Base-by-base conservation (phyloP, 2,888 invertebrate genomes). In the Dryobota labecula region DNA sequence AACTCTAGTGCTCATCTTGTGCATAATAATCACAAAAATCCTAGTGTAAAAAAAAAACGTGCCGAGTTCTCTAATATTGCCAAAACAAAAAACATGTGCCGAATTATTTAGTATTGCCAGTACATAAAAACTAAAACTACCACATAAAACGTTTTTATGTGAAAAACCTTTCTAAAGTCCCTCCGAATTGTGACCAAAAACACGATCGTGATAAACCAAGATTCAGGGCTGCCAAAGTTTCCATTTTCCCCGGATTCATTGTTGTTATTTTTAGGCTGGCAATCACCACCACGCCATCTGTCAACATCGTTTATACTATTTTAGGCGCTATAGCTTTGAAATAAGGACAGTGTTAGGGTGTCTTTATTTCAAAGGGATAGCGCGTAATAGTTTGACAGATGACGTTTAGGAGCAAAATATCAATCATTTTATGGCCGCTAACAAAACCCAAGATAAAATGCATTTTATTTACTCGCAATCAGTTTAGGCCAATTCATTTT, bases 161-260 rank as follows among this genome's bases (percentile, higher is more conserved):
- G 33, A 67, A 62, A 75, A 76, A 88, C 88, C 87, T 87, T 76
- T 86, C 77, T 63, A 90, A 73, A 30, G 84, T 78, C 45, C 73
- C 68, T 80, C 88, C 86, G 70, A 86, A 89, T 33, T 85, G 82
- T 70, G 81, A 70, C 86, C 88, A 88, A 30, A 89, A 86, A 69
- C 78, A 78, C 53, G 85, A 87, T 30, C 86, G 86, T 61, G 89
- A 73, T 75, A 88, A 80, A 47, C 90, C 90, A 69, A 89, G 82
- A 70, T 88, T 89, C 73, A 75, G 82, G 69, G 88, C 89, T 36
- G 84, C 88, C 76, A 88, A 61, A 33, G 85, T 78, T 84, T 89
- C 88, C 78, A 88, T 81, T 67, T 75, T 76, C 65, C 87, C 88
- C 68, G 86, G 86, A 74, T 87, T 87, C 56, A 77, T 72, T 33